Conservation (phyloP, 2,797 vertebrate species). For the Coregonus suidteri region DNA sequence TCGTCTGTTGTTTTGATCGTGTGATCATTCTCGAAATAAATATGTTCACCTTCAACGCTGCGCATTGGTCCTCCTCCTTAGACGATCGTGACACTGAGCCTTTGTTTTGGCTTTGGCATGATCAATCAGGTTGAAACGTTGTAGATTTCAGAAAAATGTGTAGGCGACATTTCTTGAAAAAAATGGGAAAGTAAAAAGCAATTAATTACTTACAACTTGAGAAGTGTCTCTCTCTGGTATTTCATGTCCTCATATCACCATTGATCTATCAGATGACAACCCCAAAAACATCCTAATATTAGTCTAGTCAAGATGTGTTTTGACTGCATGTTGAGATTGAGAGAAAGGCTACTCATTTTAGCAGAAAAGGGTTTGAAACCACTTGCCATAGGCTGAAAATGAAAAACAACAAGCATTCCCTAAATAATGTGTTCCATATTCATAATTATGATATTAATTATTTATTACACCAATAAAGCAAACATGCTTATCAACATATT, state of each 20-base stretch:
- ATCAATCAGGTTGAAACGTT: conserved; percentile 7
- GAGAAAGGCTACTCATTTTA: background rate
- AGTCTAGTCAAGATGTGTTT: background rate
- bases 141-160: background rate
- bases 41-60: too few relatives aligned
- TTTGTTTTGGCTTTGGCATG: background rate
- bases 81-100: too few relatives aligned
- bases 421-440: conserved; percentile 2
- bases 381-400: too few relatives aligned
- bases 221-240: conserved; percentile 12
- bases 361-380: background rate
- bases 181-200: background rate
- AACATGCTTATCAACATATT: conserved; percentile 23
- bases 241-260: background rate
- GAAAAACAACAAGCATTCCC: background rate
- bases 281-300: background rate
- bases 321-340: background rate
- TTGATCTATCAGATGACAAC: background rate
- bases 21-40: too few relatives aligned
- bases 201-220: conserved; percentile 8
- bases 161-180: background rate
- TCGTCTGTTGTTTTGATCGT: too few relatives aligned
- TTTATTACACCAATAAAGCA: conserved; percentile 5
- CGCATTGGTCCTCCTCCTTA: too few relatives aligned
- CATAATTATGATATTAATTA: background rate